Evolutionary conservation across 2,888 invertebrate genomes (phyloP).

Genomic region (Hipparchia sbordonii): DNA sequence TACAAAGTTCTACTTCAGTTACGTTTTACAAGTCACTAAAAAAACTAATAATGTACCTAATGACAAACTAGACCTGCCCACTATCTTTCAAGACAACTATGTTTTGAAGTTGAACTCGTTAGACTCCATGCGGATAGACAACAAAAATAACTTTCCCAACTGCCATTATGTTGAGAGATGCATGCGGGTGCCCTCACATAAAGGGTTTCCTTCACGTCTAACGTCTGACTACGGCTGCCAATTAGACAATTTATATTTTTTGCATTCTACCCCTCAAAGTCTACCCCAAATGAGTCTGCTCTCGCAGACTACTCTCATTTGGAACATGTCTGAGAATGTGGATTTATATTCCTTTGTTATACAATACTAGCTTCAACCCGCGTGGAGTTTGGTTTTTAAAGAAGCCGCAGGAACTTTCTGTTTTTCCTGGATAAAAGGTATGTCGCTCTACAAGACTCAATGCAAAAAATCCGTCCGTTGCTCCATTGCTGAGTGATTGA

Average conservation of each 20-base stretch:
- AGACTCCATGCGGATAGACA: neutral
- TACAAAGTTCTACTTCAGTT: no score
- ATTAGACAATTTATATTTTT: slow-evolving; percentile 6
- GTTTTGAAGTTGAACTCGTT: slow-evolving; percentile 9
- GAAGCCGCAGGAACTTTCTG: no score
- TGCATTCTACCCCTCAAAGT: no score
- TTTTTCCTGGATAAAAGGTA: no score
- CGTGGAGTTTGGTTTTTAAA: neutral
- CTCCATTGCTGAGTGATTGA: no score
- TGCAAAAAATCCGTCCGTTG: no score
- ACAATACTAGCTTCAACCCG: neutral
- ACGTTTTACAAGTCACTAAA: neutral
- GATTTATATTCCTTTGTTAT: neutral
- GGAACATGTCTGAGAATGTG: neutral
- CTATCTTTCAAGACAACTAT: slow-evolving; percentile 12
- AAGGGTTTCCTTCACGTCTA: neutral
- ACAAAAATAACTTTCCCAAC: slow-evolving; percentile 11
- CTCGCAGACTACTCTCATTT: neutral
- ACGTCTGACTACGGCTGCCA: neutral
- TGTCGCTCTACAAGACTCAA: no score
- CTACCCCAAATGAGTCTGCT: no score
- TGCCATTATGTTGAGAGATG: neutral
- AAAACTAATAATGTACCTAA: slow-evolving; percentile 4
- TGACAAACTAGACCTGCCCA: neutral
- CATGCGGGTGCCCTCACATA: neutral